A percentile compares a stretch with the other conserved stretches of the same genome.
Conservation (phyloP, 2,888 invertebrate species). For the Molorchus minor region DNA sequence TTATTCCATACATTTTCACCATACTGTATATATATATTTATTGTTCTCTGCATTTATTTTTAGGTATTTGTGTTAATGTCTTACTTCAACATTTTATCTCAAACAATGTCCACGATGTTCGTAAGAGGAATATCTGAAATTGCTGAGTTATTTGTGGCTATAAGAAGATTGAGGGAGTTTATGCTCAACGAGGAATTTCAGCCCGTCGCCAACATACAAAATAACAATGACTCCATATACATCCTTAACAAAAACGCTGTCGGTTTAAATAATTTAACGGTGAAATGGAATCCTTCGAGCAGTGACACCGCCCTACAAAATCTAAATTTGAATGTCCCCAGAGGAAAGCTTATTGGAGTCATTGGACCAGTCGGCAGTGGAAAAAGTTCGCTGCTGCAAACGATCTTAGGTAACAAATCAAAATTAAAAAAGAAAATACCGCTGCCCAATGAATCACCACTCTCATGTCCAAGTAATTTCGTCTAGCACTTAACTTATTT, state of each 20-base stretch:
- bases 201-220: slow-evolving; percentile 35
- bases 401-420: slow-evolving; percentile 67
- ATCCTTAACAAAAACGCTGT: slow-evolving; percentile 46
- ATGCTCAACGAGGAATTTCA: slow-evolving; percentile 57
- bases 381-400: slow-evolving; percentile 75
- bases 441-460: no score
- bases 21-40: no score
- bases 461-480: no score
- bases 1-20: no score
- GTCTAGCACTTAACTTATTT: background rate
- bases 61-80: slow-evolving; percentile 67
- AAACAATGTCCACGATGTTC: slow-evolving; percentile 69
- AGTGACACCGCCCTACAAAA: slow-evolving; percentile 56
- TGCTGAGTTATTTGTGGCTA: slow-evolving; percentile 63
- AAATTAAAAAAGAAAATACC: no score
- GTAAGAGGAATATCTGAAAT: slow-evolving; percentile 63
- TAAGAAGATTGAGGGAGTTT: slow-evolving; percentile 61
- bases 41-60: no score
- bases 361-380: slow-evolving; percentile 71
- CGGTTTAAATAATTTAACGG: slow-evolving; percentile 52
- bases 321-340: slow-evolving; percentile 51
- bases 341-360: slow-evolving; percentile 63
- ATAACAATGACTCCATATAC: slow-evolving; percentile 48
- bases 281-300: slow-evolving; percentile 56
- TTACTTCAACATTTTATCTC: slow-evolving; percentile 66